These are phyloP conservation scores for Pantherophis vulpinus DNA, from an alignment of 2,797 vertebrate genomes.

Conservation along the genomic window DNA sequence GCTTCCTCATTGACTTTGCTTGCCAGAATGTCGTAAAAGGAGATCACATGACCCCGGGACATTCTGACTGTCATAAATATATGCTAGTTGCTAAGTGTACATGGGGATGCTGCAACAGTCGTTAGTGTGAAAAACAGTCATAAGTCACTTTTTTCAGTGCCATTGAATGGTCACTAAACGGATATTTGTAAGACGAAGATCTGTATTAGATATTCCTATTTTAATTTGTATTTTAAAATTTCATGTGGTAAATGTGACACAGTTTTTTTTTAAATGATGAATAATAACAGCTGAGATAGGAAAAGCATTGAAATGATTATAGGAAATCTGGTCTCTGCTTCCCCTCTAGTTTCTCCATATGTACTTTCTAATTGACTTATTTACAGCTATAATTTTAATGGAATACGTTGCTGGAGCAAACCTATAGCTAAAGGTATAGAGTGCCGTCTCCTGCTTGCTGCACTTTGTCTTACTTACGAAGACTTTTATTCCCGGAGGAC, in stretches of 20 bases:
- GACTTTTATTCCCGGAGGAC: not conserved
- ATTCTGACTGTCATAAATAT: not conserved
- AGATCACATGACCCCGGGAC: no score
- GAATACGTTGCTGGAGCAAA: not conserved
- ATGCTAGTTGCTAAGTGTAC: not conserved
- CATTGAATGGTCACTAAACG: not conserved
- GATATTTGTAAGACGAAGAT: not conserved
- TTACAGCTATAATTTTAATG: not conserved
- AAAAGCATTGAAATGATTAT: not conserved
- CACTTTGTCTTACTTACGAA: constrained; percentile 6
- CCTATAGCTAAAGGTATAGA: not conserved
- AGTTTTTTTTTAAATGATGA: not conserved
- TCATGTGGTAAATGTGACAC: not conserved
- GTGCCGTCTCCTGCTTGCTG: not conserved
- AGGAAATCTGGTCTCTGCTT: not conserved
- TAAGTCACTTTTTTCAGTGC: not conserved
- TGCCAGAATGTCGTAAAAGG: not conserved
- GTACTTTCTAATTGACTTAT: not conserved
- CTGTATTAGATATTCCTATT: not conserved
- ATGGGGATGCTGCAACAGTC: not conserved
- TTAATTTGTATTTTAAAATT: not conserved
- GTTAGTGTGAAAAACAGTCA: not conserved
- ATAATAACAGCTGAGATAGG: not conserved
- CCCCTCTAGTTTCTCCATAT: not conserved
- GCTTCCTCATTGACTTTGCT: not conserved